Base-by-base conservation (phyloP, 2,797 vertebrate species). In the Chromobotia macracanthus region DNA sequence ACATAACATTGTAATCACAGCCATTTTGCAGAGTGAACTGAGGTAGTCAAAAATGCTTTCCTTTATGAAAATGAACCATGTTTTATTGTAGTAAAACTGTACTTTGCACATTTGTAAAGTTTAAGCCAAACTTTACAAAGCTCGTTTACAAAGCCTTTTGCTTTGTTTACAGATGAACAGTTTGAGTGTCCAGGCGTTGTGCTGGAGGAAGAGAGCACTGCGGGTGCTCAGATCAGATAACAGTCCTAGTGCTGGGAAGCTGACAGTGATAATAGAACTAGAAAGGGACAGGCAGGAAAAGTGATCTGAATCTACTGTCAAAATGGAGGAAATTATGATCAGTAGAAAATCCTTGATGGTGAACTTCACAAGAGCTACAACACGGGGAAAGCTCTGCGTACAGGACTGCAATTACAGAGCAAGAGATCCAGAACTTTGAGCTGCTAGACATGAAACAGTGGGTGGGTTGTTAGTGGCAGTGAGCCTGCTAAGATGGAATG, bases 281-380 rank as follows among this genome's bases (percentile, higher is more conserved):
- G 55, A 38, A 76, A 31, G n/a, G 48, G 50, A 72, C 19, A 3
- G 25, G 73, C 18, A 50, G n/a, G 56, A 12, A 15, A 73, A 38
- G 61, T 72, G 60, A 72, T 19, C 55, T 67, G 74, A 28, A 83
- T 64, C 41, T 75, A 55, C 65, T 75, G 65, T 77, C 31, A 77
- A 78, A 71, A 18, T 12, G 48, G 35, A 76, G 79, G 56, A 81
- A 79, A 72, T 60, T 23, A 61, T 72, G 69, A 48, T 74, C 6
- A 61, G 23, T 68, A 67, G 75, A 79, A 83, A 83, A 65, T 65
- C 75, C 63, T 79, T 76, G 10, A 78, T 75, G 81, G 79, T 68
- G 51, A 79, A 81, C 56, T 51, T 79, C 67, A 48, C 79, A 65
- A 61, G 44, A 38, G 65, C 53, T 77, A 58, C 55, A 46, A 67